These are phyloP conservation scores for Lineus longissimus DNA, from an alignment of 1,140 invertebrate species.

Conservation along the genomic window DNA sequence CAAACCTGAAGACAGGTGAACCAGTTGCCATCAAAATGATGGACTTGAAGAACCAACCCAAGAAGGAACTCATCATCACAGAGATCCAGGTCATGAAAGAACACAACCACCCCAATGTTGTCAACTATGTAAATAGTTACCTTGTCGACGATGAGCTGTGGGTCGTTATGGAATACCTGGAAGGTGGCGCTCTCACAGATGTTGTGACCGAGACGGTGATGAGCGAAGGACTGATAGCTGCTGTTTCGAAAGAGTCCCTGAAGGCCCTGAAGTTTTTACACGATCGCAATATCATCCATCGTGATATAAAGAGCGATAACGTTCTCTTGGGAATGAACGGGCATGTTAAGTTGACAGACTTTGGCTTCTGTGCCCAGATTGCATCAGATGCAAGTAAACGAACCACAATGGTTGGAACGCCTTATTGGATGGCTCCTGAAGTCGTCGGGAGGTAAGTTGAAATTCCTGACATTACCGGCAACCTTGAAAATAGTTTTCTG, in stretches of 20 bases:
- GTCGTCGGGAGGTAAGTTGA: conserved; percentile 42
- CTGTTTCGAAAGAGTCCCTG: conserved; percentile 85
- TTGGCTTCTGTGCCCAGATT: conserved; percentile 55
- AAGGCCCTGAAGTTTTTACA: conserved; percentile 96
- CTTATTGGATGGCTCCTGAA: conserved; percentile 55
- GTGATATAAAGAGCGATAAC: conserved; percentile 56
- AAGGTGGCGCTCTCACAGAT: conserved; percentile 59
- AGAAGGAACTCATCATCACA: conserved; percentile 59
- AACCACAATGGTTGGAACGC: conserved; percentile 54
- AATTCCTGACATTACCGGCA: not conserved
- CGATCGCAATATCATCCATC: conserved; percentile 94
- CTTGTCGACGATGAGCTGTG: conserved; percentile 69
- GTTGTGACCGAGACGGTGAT: conserved; percentile 60
- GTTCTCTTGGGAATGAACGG: conserved; percentile 53
- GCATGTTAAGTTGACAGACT: conserved; percentile 53
- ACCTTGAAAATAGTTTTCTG: not conserved
- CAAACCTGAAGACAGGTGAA: conserved; percentile 30
- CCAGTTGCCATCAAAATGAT: conserved; percentile 59
- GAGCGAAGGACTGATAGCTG: conserved; percentile 87
- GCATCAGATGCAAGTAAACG: conserved; percentile 34
- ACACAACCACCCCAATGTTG: conserved; percentile 55
- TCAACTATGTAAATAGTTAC: conserved; percentile 82
- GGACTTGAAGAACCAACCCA: conserved; percentile 57
- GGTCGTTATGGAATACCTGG: conserved; percentile 61
- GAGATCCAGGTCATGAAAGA: conserved; percentile 57